phyloP scores from a whole-genome alignment of 2,888 invertebrate species.

The Brenthis ino region DNA sequence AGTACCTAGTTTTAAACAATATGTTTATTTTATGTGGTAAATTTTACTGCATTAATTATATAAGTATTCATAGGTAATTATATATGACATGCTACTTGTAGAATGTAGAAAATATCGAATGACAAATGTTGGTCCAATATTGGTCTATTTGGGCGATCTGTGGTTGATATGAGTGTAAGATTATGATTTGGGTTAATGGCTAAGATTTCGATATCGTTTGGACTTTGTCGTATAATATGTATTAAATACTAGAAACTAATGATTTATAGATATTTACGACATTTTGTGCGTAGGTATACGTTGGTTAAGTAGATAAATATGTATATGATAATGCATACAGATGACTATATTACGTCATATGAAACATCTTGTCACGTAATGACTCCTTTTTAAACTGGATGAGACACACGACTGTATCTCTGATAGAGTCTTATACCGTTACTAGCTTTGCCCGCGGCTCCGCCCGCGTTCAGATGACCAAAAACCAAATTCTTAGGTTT shows the following conservation, averaged over 20 bases:
- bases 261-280: conserved; percentile 5
- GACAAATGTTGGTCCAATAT: not conserved
- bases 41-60: too few species aligned
- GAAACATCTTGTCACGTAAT: not conserved
- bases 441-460: too few species aligned
- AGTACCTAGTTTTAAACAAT: too few species aligned
- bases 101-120: not conserved
- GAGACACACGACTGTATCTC: too few species aligned
- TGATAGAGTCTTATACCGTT: too few species aligned
- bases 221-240: not conserved
- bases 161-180: not conserved
- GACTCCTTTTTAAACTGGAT: not conserved
- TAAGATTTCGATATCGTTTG: not conserved
- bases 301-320: not conserved
- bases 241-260: conserved; percentile 3
- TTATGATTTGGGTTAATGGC: conserved; percentile 1
- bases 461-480: too few species aligned
- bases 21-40: too few species aligned
- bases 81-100: too few species aligned
- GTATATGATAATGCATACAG: not conserved
- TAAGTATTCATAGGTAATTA: too few species aligned
- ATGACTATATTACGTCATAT: not conserved
- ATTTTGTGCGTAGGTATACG: conserved; percentile 1
- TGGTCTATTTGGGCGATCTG: not conserved
- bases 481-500: too few species aligned